Evolutionary conservation across 2,113 vertebrate species (phyloP), one percentile per base, ranked within the genome.

Genomic region (Pedetes capensis): DNA sequence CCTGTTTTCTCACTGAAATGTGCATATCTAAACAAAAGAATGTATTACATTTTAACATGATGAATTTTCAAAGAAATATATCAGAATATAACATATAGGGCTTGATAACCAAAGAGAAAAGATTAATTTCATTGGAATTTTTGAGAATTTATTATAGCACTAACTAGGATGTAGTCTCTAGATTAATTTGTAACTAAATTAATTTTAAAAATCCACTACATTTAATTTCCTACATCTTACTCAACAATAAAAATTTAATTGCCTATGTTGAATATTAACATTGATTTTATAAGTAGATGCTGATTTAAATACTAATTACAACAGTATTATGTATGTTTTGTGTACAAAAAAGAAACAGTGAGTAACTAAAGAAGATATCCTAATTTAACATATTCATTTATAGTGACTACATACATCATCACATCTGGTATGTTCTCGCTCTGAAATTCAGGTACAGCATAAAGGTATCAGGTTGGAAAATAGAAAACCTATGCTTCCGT

Each of bases 31-130:
- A 89, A 94, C 2, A 81, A 8, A 42, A 13, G 0, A 37, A 64
- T 22, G 34, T 25, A 84, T 49, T 89, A 8, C 3, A 93, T 87
- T 95, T 94, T 75, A 88, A 90, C 93, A 76, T 74, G 83, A 81
- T 66, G 23, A 4, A 34, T 71, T 83, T 94, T 88, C 27, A 86
- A 66, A 85, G 27, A 84, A 59, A 76, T 4, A 74, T 8, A 82
- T 7, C 27, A 84, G 57, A 92, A 22, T 84, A 63, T 51, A 55
- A 55, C 4, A 72, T 42, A 66, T 1, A 75, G 20, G 44, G 8
- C 57, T 84, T 44, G 23, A 92, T 80, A 34, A 63, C 2, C 42
- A 88, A 74, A 75, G 53, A 81, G 92, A 76, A 34, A 37, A 78
- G 6, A 55, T n/a, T 22, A 81, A 61, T 37, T 72, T 57, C 75